Evolutionary conservation across 2,113 vertebrate genomes (phyloP).

Genomic region (Pygoscelis antarcticus): DNA sequence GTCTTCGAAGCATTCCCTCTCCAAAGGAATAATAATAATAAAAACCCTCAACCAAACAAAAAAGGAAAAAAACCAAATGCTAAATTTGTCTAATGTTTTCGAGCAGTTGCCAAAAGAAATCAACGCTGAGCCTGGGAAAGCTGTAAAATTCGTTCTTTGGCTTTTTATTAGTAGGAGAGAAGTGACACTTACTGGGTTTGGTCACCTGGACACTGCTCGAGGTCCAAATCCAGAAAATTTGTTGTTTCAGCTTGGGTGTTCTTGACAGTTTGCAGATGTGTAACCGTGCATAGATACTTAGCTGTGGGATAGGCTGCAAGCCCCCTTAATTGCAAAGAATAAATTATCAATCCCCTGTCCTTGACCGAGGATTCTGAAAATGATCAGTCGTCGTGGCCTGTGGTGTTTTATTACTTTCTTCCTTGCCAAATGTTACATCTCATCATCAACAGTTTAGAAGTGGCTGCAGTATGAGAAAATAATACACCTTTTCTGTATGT

Average conservation of each 20-base stretch:
- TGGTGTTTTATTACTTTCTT: neutral
- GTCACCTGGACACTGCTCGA: neutral
- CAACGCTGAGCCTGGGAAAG: neutral
- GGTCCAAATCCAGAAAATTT: neutral
- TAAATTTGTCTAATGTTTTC: neutral
- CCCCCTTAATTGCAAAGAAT: neutral
- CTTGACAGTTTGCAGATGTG: neutral
- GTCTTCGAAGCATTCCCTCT: neutral
- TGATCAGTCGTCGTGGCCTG: neutral
- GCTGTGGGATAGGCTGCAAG: neutral
- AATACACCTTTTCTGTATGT: neutral
- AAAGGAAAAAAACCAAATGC: fast-evolving
- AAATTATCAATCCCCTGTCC: neutral
- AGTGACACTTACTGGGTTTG: neutral
- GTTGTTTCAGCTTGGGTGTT: neutral
- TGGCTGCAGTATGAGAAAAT: neutral
- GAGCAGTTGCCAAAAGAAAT: neutral
- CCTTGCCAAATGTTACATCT: neutral
- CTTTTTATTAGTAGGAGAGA: slow-evolving; percentile 3
- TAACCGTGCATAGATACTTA: neutral
- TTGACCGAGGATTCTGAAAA: neutral
- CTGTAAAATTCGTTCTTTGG: neutral
- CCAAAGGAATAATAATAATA: neutral
- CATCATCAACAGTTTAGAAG: neutral
- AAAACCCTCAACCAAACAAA: neutral